These are phyloP conservation scores for Pipra filicauda DNA, from an alignment of 2,113 vertebrate genomes.

Conservation along the genomic window DNA sequence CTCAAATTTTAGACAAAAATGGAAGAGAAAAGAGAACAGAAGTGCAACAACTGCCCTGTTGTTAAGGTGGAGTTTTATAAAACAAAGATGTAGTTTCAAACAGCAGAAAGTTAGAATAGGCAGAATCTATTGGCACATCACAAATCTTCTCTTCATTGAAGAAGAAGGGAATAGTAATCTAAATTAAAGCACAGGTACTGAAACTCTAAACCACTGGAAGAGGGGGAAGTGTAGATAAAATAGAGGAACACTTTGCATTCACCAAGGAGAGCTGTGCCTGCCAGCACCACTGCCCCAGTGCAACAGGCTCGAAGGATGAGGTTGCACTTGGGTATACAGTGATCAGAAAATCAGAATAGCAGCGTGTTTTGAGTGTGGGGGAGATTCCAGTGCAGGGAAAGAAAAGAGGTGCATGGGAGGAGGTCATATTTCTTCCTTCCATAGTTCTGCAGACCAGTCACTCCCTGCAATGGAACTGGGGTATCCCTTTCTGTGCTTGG, in stretches of 20 bases:
- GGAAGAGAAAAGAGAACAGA: neutral
- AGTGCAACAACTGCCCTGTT: neutral
- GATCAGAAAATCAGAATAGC: neutral
- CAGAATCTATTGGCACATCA: neutral
- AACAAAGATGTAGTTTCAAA: neutral
- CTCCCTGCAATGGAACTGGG: neutral
- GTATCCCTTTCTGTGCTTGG: neutral
- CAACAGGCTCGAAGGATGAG: neutral
- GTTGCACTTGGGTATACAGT: neutral
- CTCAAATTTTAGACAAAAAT: neutral
- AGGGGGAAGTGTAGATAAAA: neutral
- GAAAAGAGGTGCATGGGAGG: neutral
- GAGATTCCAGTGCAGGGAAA: neutral
- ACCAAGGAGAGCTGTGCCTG: neutral
- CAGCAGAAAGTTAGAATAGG: neutral
- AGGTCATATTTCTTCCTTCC: rapidly evolving
- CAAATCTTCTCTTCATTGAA: neutral
- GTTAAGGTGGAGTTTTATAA: neutral
- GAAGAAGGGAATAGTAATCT: neutral
- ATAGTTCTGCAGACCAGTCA: neutral
- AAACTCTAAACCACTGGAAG: neutral
- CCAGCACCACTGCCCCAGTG: neutral
- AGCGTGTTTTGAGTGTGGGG: neutral
- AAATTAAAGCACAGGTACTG: neutral
- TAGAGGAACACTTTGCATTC: neutral